Percentiles rank a stretch among this genome's conserved stretches.
Conservation (phyloP, 1,140 invertebrate species). For the Ectropis grisescens region DNA sequence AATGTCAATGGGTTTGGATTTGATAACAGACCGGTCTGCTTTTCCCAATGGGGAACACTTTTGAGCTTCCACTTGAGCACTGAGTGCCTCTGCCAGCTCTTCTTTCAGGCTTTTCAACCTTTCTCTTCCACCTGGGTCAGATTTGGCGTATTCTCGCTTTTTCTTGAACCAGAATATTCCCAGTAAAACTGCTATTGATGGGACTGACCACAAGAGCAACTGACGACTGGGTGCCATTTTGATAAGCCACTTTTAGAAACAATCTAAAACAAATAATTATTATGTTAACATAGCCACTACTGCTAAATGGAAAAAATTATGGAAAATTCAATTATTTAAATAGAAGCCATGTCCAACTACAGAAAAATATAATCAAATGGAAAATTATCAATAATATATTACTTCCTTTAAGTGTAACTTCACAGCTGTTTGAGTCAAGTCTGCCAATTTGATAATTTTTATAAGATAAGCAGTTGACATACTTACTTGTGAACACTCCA, state of each 20-base stretch:
- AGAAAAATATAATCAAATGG: too few relatives aligned
- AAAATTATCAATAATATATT: too few relatives aligned
- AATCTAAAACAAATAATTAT: slow-evolving; percentile 48
- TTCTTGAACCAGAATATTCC: slow-evolving; percentile 76
- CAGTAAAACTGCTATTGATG: slow-evolving; percentile 72
- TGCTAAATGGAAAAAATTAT: too few relatives aligned
- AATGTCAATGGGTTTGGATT: slow-evolving; percentile 72
- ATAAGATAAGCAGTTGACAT: slow-evolving; percentile 25
- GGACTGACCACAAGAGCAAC: slow-evolving; percentile 73
- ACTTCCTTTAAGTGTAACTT: too few relatives aligned
- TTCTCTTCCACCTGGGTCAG: slow-evolving; percentile 70
- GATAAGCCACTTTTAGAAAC: slow-evolving; percentile 65
- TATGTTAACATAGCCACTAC: not conserved
- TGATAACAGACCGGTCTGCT: slow-evolving; percentile 55
- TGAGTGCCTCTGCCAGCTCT: slow-evolving; percentile 57
- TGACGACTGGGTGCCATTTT: slow-evolving; percentile 71
- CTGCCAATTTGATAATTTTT: slow-evolving; percentile 12
- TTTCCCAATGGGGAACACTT: slow-evolving; percentile 34
- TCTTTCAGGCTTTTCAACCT: slow-evolving; percentile 63
- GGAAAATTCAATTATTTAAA: not conserved
- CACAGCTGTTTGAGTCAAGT: not conserved
- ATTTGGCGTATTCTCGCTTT: slow-evolving; percentile 70
- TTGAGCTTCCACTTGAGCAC: slow-evolving; percentile 41
- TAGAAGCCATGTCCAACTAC: too few relatives aligned
- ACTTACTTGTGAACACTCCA: slow-evolving; percentile 19